Base-by-base conservation (phyloP, 2,888 invertebrate genomes). In the Eupithecia inturbata region DNA sequence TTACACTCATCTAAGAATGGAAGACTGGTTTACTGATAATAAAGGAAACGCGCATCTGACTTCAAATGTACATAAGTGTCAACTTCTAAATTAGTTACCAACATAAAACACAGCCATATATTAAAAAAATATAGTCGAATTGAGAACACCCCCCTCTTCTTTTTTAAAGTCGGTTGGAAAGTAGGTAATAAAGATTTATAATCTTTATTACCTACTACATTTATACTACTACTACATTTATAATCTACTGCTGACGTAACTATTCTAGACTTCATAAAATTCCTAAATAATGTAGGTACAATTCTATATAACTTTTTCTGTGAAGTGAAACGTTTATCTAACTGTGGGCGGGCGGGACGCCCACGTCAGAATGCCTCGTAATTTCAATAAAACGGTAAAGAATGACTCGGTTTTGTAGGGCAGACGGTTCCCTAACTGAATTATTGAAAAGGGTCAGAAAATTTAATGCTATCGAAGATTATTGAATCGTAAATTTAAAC, bases 351-450 rank as follows among this genome's bases (percentile, higher is more conserved):
- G 26, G 57, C 57, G 57, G 26, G 57, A 26, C 57, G 57, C 57
- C 26, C 26, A 57, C 57, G 57, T 26, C 26, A 26, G 26, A 26
- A 5, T 26, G 26, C 22, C 26, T n/a, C 33, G 63, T 49, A 57
- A 53, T 67, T 68, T 63, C 64, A 66, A 22, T 28, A 62, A 67
- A 71, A 28, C 31, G 62, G 31, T 19, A 63, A 33, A 33, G 33
- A 19, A 64, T 12, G 63, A 36, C n/a, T 64, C 57, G 1, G 68
- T 68, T 53, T 53, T 39, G 19, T 41, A 45, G 68, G 16, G 33
- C 36, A 57, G 57, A 69, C 60, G 41, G 45, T 67, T 41, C 67
- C 33, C 16, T 64, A 64, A 64, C 63, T 33, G 31, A 33, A 33
- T 31, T 64, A n/a, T 33, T 64, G 36, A 33, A 64, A 33, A 62